Evolutionary conservation across 1,140 invertebrate genomes (phyloP).

Genomic region (Lanistes nyassanus): DNA sequence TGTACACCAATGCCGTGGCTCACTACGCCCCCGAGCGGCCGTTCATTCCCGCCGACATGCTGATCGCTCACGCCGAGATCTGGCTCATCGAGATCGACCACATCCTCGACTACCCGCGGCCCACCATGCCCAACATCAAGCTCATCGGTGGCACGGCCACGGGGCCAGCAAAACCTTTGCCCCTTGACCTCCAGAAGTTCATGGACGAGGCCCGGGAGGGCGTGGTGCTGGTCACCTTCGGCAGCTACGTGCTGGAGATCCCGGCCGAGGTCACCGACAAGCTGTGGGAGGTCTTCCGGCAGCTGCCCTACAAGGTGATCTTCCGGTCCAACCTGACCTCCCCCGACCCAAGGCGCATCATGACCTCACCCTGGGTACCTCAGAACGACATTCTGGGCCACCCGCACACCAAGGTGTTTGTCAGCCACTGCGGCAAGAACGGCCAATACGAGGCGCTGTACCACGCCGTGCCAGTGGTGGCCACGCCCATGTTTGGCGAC

Average conservation of each 20-base stretch:
- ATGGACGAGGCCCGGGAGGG: slow-evolving; percentile 33
- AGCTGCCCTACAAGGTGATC: slow-evolving; percentile 29
- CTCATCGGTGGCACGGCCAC: slow-evolving; percentile 36
- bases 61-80: slow-evolving; percentile 25
- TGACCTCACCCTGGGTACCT: slow-evolving; percentile 20
- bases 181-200: slow-evolving; percentile 18
- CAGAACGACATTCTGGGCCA: slow-evolving; percentile 34
- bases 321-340: slow-evolving; percentile 27
- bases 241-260: slow-evolving; percentile 29
- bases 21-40: slow-evolving; percentile 28
- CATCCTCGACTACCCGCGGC: slow-evolving; percentile 33
- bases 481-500: slow-evolving; percentile 73
- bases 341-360: background rate
- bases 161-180: slow-evolving; percentile 15
- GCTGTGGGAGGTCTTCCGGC: slow-evolving; percentile 31
- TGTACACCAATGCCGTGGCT: slow-evolving; percentile 7
- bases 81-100: slow-evolving; percentile 35
- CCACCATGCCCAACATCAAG: slow-evolving; percentile 37
- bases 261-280: slow-evolving; percentile 25
- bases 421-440: slow-evolving; percentile 54
- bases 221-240: slow-evolving; percentile 41
- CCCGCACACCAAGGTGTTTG: slow-evolving; percentile 38
- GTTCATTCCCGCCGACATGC: slow-evolving; percentile 16
- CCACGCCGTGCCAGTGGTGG: slow-evolving; percentile 66
- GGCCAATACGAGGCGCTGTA: slow-evolving; percentile 48